A percentile compares a stretch with the other conserved stretches of the same genome.
phyloP scores from a whole-genome alignment of 2,888 invertebrate species.

The Iselma pallidipennis region DNA sequence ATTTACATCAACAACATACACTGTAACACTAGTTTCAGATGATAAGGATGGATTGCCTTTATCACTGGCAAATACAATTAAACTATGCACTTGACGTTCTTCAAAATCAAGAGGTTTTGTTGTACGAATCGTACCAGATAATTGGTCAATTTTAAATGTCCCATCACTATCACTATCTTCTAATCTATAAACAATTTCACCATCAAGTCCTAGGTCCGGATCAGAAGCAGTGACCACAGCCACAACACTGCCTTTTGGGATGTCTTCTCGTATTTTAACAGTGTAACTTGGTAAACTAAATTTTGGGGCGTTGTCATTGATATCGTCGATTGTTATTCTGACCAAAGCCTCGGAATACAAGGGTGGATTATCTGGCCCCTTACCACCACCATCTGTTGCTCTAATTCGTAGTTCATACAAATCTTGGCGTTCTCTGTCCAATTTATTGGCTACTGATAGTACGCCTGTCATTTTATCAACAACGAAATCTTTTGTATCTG shows the following conservation, averaged over 20 bases:
- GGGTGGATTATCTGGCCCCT: slow-evolving; percentile 60
- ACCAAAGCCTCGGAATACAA: slow-evolving; percentile 82
- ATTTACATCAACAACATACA: slow-evolving; percentile 92
- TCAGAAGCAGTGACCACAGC: slow-evolving; percentile 83
- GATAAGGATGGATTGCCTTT: slow-evolving; percentile 80
- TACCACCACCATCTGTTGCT: slow-evolving; percentile 74
- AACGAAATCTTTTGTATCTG: slow-evolving; percentile 76
- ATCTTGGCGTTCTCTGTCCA: slow-evolving; percentile 86
- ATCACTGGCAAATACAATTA: slow-evolving; percentile 84
- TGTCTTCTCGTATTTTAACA: slow-evolving; percentile 88
- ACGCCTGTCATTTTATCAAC: slow-evolving; percentile 79
- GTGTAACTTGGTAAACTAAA: slow-evolving; percentile 76
- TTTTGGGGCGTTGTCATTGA: slow-evolving; percentile 86
- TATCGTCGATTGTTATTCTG: slow-evolving; percentile 81
- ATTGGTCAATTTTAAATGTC: slow-evolving; percentile 80
- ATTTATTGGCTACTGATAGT: slow-evolving; percentile 71
- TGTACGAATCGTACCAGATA: slow-evolving; percentile 86
- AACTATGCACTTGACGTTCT: slow-evolving; percentile 83
- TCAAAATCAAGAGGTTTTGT: slow-evolving; percentile 83
- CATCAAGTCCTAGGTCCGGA: slow-evolving; percentile 83
- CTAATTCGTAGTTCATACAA: slow-evolving; percentile 78
- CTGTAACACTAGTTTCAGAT: slow-evolving; percentile 77
- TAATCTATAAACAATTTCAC: slow-evolving; percentile 78
- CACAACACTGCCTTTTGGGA: slow-evolving; percentile 85
- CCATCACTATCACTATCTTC: slow-evolving; percentile 70